Evolutionary conservation across 2,888 invertebrate species (phyloP).

Genomic region (Amblyteles armatorius): DNA sequence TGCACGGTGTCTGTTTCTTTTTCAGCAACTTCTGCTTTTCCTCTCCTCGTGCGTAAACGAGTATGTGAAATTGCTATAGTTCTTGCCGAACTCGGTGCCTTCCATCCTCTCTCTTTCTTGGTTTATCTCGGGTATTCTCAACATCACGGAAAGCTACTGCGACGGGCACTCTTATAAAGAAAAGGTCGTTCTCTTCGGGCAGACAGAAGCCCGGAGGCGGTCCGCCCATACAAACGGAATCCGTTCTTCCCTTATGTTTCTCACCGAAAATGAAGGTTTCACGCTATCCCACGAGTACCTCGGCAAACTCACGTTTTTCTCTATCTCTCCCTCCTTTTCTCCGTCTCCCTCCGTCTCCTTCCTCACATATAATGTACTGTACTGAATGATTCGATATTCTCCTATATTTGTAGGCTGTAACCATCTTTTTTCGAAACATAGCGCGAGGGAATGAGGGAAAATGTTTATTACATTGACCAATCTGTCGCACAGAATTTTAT

Average conservation of each 20-base stretch:
- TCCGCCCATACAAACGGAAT: slow-evolving; percentile 24
- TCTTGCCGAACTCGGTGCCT: background rate
- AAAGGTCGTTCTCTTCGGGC: slow-evolving; percentile 4
- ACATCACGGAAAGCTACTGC: background rate
- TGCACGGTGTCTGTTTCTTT: background rate
- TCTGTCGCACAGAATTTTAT: too few relatives aligned
- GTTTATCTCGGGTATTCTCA: slow-evolving; percentile 14
- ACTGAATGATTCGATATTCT: too few relatives aligned
- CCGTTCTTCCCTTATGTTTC: slow-evolving; percentile 12
- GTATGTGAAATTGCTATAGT: slow-evolving; percentile 11
- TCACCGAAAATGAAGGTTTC: slow-evolving; percentile 27
- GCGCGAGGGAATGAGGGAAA: background rate
- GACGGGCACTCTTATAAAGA: background rate
- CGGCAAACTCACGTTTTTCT: slow-evolving; percentile 33
- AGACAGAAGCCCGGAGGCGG: slow-evolving; percentile 18
- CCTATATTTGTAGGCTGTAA: background rate
- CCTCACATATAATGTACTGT: too few relatives aligned
- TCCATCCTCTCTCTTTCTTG: background rate
- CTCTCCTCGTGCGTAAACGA: slow-evolving; percentile 21
- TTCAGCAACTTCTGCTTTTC: slow-evolving; percentile 14
- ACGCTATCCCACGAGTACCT: background rate
- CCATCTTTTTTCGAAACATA: slow-evolving; percentile 17
- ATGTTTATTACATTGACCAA: slow-evolving; percentile 4
- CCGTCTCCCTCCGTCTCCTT: too few relatives aligned
- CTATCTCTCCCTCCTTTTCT: background rate